Evolutionary conservation across 2,888 invertebrate genomes (phyloP).

Genomic region (Phytoseiulus persimilis): DNA sequence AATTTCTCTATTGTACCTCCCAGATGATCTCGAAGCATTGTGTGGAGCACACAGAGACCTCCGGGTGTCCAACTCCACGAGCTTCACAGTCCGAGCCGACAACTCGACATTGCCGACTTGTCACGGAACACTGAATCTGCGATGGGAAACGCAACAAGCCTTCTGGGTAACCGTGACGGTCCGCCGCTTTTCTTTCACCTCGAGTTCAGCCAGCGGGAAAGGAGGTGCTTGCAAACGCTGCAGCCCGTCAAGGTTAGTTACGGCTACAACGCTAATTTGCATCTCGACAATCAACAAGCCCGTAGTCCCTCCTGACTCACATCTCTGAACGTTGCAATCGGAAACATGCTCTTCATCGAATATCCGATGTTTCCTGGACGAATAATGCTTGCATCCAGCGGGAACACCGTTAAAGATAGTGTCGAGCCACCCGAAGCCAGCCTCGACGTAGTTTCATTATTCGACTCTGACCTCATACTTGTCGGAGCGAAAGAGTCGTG

Average conservation of each 20-base stretch:
- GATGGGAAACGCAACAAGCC: conserved; percentile 12
- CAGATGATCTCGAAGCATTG: neutral
- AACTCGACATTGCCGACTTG: neutral
- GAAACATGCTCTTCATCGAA: no score
- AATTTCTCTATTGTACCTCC: neutral
- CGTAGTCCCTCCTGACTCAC: no score
- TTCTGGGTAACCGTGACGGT: conserved; percentile 28
- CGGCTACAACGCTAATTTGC: no score
- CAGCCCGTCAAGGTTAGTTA: neutral
- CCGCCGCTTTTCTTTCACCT: neutral
- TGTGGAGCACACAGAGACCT: neutral
- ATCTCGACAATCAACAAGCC: no score
- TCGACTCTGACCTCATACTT: no score
- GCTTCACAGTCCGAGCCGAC: neutral
- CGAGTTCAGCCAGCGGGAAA: neutral
- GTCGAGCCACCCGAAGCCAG: no score
- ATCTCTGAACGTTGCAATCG: no score
- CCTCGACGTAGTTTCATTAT: no score
- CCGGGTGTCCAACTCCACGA: neutral
- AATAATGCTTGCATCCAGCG: no score
- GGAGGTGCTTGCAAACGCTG: neutral
- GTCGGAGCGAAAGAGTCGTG: no score
- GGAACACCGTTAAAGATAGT: no score
- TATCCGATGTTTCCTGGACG: no score
- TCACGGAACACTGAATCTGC: conserved; percentile 12